Base-by-base conservation (phyloP, 2,113 vertebrate species). In the Scatophagus argus region DNA sequence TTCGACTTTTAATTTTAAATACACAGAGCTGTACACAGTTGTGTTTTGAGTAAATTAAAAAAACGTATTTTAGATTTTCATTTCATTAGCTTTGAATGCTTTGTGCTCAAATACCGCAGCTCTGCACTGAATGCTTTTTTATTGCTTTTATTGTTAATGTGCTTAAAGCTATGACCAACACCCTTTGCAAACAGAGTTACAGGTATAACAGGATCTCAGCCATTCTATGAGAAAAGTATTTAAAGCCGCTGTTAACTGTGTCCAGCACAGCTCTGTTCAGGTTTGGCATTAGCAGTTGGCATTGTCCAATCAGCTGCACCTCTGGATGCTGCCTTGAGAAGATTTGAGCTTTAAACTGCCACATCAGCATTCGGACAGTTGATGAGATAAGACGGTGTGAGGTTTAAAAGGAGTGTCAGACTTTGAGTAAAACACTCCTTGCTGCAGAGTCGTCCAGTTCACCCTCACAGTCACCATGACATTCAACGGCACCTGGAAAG, bases 401-500 rank as follows among this genome's bases (percentile, higher is more conserved):
- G 65, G 77, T 90, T 91, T 94, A 94, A 86, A 94, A 89, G 89
- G 77, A 12, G 51, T 10, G 1, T 0, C 39, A 77, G 79, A 71
- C 54, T 72, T 36, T 31, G 43, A 43, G 64, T n/a, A n/a, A 32
- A 77, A 27, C 74, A 83, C 76, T 86, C 64, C 70, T 74, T 47
- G 13, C 64, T 81, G 60, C 80, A 86, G 78, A 85, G 69, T 77
- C 3, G 21, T 79, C 74, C 56, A 70, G 47, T 17, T 76, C 61
- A 43, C 68, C 67, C 65, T 34, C 65, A 69, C 55, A 6, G 41
- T 83, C 82, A 92, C 43, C 92, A 99, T 98, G 97, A 89, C 96
- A 1, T 96, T 96, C 66, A 82, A 97, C 0, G 97, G 97, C 10
- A 90, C 67, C 31, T 99, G 98, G 98, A 99, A 98, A 90, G 41